These are phyloP conservation scores for Sandelia bainsii DNA, from an alignment of 2,797 vertebrate species.

Conservation along the genomic window DNA sequence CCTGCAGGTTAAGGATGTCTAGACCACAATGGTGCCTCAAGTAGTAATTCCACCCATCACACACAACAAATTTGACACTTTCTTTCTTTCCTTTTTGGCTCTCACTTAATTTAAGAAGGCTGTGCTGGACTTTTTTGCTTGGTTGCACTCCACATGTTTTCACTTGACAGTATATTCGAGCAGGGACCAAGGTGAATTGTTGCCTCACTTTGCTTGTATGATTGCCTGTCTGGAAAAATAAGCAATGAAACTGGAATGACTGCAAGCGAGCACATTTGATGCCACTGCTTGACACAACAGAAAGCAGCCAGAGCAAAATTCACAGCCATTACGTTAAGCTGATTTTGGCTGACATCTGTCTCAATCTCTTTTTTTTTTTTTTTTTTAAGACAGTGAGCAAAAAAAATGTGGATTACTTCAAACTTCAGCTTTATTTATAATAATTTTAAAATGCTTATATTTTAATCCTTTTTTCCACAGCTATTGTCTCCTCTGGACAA, in stretches of 20 bases:
- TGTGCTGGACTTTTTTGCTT: slow-evolving; percentile 34
- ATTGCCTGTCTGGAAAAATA: slow-evolving; percentile 54
- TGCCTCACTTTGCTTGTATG: slow-evolving; percentile 43
- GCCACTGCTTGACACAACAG: slow-evolving; percentile 55
- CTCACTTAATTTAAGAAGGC: slow-evolving; percentile 39
- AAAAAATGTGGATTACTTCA: slow-evolving; percentile 35
- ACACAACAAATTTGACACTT: slow-evolving; percentile 23
- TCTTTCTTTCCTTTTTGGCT: slow-evolving; percentile 24
- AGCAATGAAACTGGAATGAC: slow-evolving; percentile 41
- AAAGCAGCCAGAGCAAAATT: slow-evolving; percentile 38
- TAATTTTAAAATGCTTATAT: slow-evolving; percentile 18
- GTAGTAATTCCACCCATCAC: slow-evolving; percentile 17
- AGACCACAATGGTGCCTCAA: not conserved
- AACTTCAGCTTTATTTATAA: slow-evolving; percentile 24
- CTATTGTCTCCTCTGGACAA: slow-evolving; percentile 23
- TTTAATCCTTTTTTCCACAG: slow-evolving; percentile 25
- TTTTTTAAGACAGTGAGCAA: slow-evolving; percentile 10
- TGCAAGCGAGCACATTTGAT: slow-evolving; percentile 43
- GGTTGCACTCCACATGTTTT: slow-evolving; percentile 27
- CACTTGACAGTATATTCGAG: slow-evolving; percentile 8
- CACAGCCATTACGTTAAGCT: slow-evolving; percentile 44
- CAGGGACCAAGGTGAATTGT: slow-evolving; percentile 50
- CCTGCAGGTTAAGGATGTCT: not conserved
- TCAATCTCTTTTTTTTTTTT: slow-evolving; percentile 6
- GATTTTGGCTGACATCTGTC: slow-evolving; percentile 53